Base-by-base conservation (phyloP, 1,140 invertebrate genomes). In the Colletes latitarsis region DNA sequence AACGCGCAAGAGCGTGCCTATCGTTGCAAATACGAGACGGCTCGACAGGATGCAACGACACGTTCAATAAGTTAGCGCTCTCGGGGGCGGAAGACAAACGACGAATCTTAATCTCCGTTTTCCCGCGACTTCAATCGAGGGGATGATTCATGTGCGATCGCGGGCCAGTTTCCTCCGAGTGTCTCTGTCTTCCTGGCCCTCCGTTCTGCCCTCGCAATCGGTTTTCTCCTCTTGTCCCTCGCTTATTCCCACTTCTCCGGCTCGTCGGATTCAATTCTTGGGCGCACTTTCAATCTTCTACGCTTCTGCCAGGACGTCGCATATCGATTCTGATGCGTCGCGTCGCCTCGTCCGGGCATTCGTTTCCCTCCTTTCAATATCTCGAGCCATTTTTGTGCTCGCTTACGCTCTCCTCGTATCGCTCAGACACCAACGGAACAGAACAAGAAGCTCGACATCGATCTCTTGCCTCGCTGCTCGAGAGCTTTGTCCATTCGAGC, bases 211-310 rank as follows among this genome's bases (percentile, higher is more conserved):
- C 81, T 82, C 82, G 52, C 70, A 83, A 79, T 83, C 78, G 75
- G 57, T 74, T 86, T 87, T n/a, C 39, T 14, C n/a, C n/a, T 17
- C 21, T 4, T 3, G 4, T 2, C 4, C 84, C 4, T 3, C 84
- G 83, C 82, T 69, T 68, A 71, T 69, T 68, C 81, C 71, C 81
- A 79, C 9, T 17, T 46, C 43, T 46, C 43, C 9, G 63, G 21
- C 62, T 30, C 82, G n/a, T 58, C 85, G 81, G 85, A 89, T 90
- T 90, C 86, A 88, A 88, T 90, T 88, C 88, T 89, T 89, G 82
- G 81, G 89, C 87, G 85, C 84, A 88, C 85, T 89, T 87, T 88
- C 89, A 90, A 91, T 90, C 89, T 90, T 88, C 82, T 74, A 66
- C 81, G 72, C 10, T 83, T 86, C 83, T 84, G 84, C 62, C 87